A percentile compares a stretch with the other conserved stretches of the same genome.
These are phyloP conservation scores for Epinephelus awoara DNA, from an alignment of 2,797 vertebrate genomes.

Conservation along the genomic window DNA sequence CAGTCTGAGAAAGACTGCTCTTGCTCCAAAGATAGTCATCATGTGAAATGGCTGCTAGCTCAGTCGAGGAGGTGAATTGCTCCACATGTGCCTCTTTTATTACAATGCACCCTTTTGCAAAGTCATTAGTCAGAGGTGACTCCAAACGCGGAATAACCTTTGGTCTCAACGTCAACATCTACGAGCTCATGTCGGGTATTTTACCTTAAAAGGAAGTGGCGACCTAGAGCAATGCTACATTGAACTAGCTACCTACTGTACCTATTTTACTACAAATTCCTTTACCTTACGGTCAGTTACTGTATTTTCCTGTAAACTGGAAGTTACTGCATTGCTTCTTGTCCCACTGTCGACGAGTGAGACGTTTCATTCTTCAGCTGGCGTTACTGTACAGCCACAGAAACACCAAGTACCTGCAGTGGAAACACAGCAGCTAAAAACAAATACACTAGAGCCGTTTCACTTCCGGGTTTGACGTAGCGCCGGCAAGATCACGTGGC, in stretches of 20 bases:
- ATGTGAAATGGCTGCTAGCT: background rate
- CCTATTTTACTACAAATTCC: background rate
- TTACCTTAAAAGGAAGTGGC: background rate
- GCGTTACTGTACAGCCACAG: background rate
- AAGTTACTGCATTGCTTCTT: background rate
- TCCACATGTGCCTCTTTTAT: constrained; percentile 11
- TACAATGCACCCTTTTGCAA: background rate
- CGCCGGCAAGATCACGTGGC: constrained; percentile 30
- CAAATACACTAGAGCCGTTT: background rate
- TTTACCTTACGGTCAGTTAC: background rate
- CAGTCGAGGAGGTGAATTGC: constrained; percentile 10
- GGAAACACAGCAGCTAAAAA: constrained; percentile 17
- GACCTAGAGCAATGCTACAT: background rate
- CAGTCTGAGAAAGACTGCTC: constrained; percentile 70
- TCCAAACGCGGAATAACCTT: background rate
- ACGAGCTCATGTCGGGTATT: background rate
- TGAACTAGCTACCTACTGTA: background rate
- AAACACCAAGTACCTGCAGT: background rate
- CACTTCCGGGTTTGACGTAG: constrained; percentile 57
- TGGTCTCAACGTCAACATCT: background rate
- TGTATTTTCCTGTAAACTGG: background rate
- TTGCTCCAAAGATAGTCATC: constrained; percentile 62
- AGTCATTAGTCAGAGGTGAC: background rate
- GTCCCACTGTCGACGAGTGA: background rate
- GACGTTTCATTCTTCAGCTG: background rate